A percentile compares a stretch with the other conserved stretches of the same genome.
Conservation (phyloP, 2,888 invertebrate species). For the Toxonevra muliebris region DNA sequence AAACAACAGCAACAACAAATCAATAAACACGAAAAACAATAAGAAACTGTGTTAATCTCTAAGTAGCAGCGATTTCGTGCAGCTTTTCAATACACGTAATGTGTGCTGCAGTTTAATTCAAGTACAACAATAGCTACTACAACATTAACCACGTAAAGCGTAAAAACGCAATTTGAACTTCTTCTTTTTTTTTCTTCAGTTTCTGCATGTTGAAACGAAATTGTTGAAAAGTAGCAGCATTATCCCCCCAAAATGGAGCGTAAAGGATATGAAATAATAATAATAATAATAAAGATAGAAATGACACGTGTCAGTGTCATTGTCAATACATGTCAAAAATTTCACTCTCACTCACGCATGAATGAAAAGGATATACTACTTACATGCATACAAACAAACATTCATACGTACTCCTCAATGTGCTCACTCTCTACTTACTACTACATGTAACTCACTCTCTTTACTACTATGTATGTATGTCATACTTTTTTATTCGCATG, state of each 20-base stretch:
- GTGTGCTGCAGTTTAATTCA: neutral
- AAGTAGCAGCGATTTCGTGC: no score
- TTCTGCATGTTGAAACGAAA: neutral
- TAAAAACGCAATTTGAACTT: neutral
- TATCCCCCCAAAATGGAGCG: neutral
- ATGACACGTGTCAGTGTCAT: constrained; percentile 54
- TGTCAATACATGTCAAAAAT: constrained; percentile 44
- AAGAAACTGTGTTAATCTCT: no score
- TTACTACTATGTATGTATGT: constrained; percentile 41
- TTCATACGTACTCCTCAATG: constrained; percentile 43
- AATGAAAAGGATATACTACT: constrained; percentile 38
- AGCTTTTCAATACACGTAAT: neutral
- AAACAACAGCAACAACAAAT: no score
- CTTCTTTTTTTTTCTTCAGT: no score
- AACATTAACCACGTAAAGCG: neutral
- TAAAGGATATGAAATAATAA: neutral
- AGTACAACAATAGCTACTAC: neutral
- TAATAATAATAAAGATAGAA: constrained; percentile 27
- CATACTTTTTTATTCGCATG: constrained; percentile 9
- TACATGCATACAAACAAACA: constrained; percentile 47
- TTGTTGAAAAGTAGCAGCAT: no score
- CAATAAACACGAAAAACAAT: no score
- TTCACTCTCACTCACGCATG: constrained; percentile 22
- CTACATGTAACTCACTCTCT: no score
- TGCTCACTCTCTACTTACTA: constrained; percentile 4